Percentiles rank a stretch among this genome's conserved stretches.
Evolutionary conservation across 2,888 invertebrate species (phyloP).

Genomic region (Strigamia transsilvanica): DNA sequence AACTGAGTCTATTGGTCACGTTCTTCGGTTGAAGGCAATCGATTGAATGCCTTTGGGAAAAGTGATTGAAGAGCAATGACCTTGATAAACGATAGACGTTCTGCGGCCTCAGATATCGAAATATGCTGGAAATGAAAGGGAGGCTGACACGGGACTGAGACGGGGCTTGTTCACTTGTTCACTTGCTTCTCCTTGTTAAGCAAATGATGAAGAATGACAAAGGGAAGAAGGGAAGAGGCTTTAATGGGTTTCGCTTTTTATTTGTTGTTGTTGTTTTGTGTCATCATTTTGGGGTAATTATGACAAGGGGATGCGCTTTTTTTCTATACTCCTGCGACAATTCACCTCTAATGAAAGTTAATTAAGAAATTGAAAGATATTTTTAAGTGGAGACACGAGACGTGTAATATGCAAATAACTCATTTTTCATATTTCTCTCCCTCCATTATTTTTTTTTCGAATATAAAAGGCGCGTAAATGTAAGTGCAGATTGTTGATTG

Average conservation of each 20-base stretch:
- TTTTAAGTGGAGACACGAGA: conserved; percentile 36
- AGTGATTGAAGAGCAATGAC: conserved; percentile 39
- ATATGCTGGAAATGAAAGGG: neutral
- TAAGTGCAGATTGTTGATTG: conserved; percentile 52
- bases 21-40: conserved; percentile 12
- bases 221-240: neutral
- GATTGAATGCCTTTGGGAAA: conserved; percentile 40
- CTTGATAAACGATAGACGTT: conserved; percentile 17
- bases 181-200: neutral
- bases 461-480: conserved; percentile 6
- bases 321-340: conserved; percentile 39
- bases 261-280: conserved; percentile 46
- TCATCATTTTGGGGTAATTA: conserved; percentile 50
- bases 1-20: conserved; percentile 7
- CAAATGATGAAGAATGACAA: neutral
- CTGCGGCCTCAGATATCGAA: neutral
- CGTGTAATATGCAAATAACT: conserved; percentile 52
- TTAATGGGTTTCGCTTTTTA: conserved; percentile 34
- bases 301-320: neutral
- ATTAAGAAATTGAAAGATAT: conserved; percentile 55
- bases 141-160: neutral
- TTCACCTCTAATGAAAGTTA: conserved; percentile 53
- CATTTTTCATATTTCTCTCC: conserved; percentile 50
- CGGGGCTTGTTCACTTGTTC: no score
- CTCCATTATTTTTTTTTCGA: conserved; percentile 6